These are phyloP conservation scores for Oophaga sylvatica DNA, from an alignment of 2,797 vertebrate genomes.

Conservation along the genomic window DNA sequence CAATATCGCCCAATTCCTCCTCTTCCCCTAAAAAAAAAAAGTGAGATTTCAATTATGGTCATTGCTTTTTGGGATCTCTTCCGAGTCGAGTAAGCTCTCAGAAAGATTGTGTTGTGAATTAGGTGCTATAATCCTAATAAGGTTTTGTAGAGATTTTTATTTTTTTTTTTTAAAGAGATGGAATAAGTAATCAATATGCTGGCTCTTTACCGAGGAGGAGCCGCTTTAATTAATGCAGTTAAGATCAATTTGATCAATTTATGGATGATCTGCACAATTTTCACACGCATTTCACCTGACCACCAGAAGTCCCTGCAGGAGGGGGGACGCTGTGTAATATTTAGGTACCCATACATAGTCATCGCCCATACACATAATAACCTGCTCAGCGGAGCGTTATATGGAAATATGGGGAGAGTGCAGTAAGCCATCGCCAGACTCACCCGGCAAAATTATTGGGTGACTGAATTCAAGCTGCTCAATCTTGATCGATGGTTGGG, in stretches of 20 bases:
- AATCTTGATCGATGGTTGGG: no score
- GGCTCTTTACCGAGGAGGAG: conserved; percentile 5
- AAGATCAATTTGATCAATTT: no score
- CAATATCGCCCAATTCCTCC: neutral
- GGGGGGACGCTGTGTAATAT: no score
- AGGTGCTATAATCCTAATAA: conserved; percentile 7
- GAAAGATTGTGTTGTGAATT: conserved; percentile 19
- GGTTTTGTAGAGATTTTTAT: conserved; percentile 1
- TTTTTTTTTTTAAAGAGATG: neutral
- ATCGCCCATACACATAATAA: no score
- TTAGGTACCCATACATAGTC: no score
- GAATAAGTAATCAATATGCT: neutral
- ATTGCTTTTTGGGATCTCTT: conserved; percentile 20
- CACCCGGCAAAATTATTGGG: no score
- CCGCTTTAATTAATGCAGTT: neutral
- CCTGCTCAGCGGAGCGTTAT: no score
- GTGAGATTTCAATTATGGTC: conserved; percentile 10
- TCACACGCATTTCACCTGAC: no score
- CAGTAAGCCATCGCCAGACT: no score
- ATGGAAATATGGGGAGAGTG: no score
- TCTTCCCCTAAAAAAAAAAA: neutral
- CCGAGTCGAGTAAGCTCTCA: conserved; percentile 5
- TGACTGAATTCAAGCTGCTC: no score
- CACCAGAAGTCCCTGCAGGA: no score
- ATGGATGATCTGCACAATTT: neutral